Evolutionary conservation across 2,797 vertebrate genomes (phyloP).

Genomic region (Coreius guichenoti): DNA sequence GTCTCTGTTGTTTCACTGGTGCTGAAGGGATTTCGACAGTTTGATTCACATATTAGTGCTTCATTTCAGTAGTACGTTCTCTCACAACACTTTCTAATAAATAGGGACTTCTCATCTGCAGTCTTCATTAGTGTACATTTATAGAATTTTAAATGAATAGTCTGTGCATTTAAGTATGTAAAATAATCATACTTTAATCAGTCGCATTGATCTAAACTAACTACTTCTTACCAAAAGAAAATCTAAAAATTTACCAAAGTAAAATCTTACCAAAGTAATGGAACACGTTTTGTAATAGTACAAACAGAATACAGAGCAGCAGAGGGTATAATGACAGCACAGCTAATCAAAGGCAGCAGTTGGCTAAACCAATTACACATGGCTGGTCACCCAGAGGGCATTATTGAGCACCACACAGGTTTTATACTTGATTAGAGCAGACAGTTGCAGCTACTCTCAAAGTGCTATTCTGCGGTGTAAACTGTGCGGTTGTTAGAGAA

Average conservation of each 20-base stretch:
- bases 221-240: no score
- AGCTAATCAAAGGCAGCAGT: slow-evolving; percentile 50
- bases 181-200: background rate
- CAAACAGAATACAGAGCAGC: slow-evolving; percentile 23
- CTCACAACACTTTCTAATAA: background rate
- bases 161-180: background rate
- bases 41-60: slow-evolving; percentile 10
- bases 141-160: background rate
- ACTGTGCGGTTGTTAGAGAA: slow-evolving; percentile 19
- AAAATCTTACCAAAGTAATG: slow-evolving; percentile 16
- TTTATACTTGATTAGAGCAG: slow-evolving; percentile 68
- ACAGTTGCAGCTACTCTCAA: slow-evolving; percentile 26
- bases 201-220: background rate
- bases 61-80: background rate
- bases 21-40: background rate
- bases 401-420: slow-evolving; percentile 62
- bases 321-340: slow-evolving; percentile 1
- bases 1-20: background rate
- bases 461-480: slow-evolving; percentile 5
- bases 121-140: background rate
- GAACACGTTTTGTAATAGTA: slow-evolving; percentile 26
- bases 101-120: background rate
- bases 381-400: slow-evolving; percentile 56
- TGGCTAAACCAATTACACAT: slow-evolving; percentile 48
- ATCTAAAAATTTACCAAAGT: slow-evolving; percentile 9